Conservation (phyloP, 2,888 invertebrate genomes). For the Augochlorella aurata region DNA sequence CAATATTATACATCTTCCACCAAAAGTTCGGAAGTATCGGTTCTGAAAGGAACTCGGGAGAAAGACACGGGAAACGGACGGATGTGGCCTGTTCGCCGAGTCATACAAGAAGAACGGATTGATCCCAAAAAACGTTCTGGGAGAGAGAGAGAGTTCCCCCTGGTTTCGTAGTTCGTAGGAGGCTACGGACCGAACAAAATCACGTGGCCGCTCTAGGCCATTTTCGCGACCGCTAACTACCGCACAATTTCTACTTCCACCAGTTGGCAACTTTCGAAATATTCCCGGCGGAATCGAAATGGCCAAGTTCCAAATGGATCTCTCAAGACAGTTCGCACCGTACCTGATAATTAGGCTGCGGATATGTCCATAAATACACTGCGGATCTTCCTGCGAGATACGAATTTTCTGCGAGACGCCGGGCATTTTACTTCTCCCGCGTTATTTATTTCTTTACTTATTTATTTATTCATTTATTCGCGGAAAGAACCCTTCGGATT, state of each 20-base stretch:
- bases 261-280: constrained; percentile 1
- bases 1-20: constrained; percentile 60
- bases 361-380: background rate
- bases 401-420: no score
- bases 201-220: background rate
- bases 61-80: constrained; percentile 42
- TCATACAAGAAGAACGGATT: constrained; percentile 57
- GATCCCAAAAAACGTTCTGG: constrained; percentile 62
- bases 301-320: constrained; percentile 10
- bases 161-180: constrained; percentile 44
- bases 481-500: background rate
- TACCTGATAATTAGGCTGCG: background rate
- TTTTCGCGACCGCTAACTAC: background rate
- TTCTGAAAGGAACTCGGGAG: constrained; percentile 34
- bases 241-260: constrained; percentile 6
- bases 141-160: constrained; percentile 51
- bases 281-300: constrained; percentile 2
- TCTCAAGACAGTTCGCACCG: background rate
- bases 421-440: no score
- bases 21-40: constrained; percentile 59
- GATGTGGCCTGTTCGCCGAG: constrained; percentile 45
- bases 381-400: no score
- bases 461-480: no score
- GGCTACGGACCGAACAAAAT: constrained; percentile 20
- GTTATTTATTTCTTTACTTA: no score